Conservation (phyloP, 2,113 vertebrate species). For the Bambusicola thoracicus region DNA sequence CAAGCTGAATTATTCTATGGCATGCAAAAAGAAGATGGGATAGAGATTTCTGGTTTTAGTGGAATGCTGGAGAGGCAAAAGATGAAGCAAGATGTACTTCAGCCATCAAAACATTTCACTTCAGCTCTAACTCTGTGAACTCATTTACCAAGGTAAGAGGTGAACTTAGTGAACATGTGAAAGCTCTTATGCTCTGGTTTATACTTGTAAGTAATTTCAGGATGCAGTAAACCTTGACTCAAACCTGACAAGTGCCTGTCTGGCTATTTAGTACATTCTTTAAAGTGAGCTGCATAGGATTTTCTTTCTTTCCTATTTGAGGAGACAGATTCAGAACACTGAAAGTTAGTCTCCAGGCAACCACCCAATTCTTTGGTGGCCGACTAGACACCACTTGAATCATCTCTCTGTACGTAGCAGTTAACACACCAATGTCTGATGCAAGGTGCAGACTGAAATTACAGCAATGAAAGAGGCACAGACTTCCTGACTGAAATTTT, state of each 20-base stretch:
- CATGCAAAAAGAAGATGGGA: neutral
- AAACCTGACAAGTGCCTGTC: neutral
- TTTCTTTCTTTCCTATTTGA: neutral
- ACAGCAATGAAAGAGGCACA: neutral
- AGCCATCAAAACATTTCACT: neutral
- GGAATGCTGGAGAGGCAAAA: neutral
- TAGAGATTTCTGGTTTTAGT: neutral
- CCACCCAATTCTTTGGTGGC: neutral
- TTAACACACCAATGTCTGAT: constrained; percentile 17
- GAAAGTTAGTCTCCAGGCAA: constrained; percentile 67
- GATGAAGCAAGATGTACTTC: neutral
- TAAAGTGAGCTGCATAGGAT: neutral
- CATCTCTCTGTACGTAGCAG: neutral
- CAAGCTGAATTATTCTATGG: neutral
- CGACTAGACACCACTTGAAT: constrained; percentile 50
- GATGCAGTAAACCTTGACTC: neutral
- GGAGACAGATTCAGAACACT: neutral
- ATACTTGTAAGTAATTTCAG: neutral
- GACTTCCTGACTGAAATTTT: neutral
- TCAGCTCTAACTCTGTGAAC: neutral
- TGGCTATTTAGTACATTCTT: neutral
- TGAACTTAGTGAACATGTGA: neutral
- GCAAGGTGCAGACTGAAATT: constrained; percentile 2
- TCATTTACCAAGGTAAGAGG: neutral
- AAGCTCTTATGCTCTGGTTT: neutral